Conservation (phyloP, 1,140 invertebrate genomes). For the Andrena cerasifolii region DNA sequence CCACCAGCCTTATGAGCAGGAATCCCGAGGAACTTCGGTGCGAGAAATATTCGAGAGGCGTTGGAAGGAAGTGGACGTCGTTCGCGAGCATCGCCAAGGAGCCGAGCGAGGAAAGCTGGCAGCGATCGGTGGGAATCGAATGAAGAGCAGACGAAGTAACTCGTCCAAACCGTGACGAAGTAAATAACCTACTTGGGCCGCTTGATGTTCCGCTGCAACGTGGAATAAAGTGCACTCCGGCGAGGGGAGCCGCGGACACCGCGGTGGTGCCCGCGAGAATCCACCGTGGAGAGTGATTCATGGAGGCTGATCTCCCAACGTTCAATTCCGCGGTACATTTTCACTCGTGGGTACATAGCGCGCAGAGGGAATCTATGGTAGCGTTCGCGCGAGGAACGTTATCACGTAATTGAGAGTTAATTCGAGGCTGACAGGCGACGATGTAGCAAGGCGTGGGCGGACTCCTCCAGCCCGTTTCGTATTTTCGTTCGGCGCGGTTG, state of each 20-base stretch:
- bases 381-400: conserved; percentile 67
- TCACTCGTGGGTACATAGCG: too few relatives aligned
- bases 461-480: conserved; percentile 71
- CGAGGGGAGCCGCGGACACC: not conserved
- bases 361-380: conserved; percentile 39
- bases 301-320: not conserved
- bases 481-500: conserved; percentile 63
- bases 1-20: too few relatives aligned
- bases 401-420: conserved; percentile 80
- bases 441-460: conserved; percentile 75
- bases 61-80: conserved; percentile 6
- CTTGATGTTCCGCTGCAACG: not conserved
- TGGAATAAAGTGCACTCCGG: not conserved
- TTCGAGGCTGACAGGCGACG: conserved; percentile 75
- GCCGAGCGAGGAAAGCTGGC: not conserved
- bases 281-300: not conserved
- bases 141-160: not conserved
- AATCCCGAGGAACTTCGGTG: conserved; percentile 13
- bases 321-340: too few relatives aligned
- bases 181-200: conserved; percentile 4
- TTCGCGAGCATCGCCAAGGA: not conserved
- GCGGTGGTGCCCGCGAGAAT: not conserved
- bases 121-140: not conserved
- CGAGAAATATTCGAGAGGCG: conserved; percentile 34
- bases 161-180: conserved; percentile 16